Evolutionary conservation across 2,888 invertebrate genomes (phyloP).

Genomic region (Timema podura): DNA sequence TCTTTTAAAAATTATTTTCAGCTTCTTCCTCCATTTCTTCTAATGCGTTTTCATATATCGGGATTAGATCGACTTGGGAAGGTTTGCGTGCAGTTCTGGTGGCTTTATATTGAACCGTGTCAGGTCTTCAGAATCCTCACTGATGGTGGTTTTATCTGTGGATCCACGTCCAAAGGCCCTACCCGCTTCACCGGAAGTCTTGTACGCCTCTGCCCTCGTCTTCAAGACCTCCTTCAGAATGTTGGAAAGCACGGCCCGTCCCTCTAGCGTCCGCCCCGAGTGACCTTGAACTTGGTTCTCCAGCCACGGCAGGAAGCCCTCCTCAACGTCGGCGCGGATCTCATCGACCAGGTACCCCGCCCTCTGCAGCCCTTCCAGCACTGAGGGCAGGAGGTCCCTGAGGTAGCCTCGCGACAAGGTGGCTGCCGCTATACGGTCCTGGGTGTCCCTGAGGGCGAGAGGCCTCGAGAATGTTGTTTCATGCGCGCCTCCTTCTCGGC

Average conservation of each 20-base stretch:
- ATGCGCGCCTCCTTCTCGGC: constrained; percentile 15
- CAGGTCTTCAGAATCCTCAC: too few relatives aligned
- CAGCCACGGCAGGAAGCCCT: constrained; percentile 84
- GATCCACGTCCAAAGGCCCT: too few relatives aligned
- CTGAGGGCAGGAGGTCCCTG: constrained; percentile 78
- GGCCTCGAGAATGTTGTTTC: too few relatives aligned
- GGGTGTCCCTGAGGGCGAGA: constrained; percentile 47
- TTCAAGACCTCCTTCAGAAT: constrained; percentile 75
- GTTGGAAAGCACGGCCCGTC: constrained; percentile 47
- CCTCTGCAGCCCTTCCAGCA: constrained; percentile 73
- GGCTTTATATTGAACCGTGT: too few relatives aligned
- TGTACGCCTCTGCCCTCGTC: constrained; percentile 63
- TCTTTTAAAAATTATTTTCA: too few relatives aligned
- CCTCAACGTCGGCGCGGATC: constrained; percentile 64
- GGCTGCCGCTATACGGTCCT: constrained; percentile 76
- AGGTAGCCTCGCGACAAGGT: constrained; percentile 83
- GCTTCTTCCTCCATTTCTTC: too few relatives aligned
- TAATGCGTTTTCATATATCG: too few relatives aligned
- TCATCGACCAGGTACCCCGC: constrained; percentile 65
- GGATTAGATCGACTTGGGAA: too few relatives aligned
- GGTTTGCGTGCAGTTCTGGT: too few relatives aligned
- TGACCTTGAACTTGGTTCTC: constrained; percentile 61
- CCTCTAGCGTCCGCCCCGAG: too few relatives aligned
- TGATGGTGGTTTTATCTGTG: too few relatives aligned
- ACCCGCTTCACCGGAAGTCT: constrained; percentile 43